Percentiles rank a stretch among this genome's conserved stretches.
Evolutionary conservation across 2,888 invertebrate species (phyloP).

Genomic region (Anodontia alba): DNA sequence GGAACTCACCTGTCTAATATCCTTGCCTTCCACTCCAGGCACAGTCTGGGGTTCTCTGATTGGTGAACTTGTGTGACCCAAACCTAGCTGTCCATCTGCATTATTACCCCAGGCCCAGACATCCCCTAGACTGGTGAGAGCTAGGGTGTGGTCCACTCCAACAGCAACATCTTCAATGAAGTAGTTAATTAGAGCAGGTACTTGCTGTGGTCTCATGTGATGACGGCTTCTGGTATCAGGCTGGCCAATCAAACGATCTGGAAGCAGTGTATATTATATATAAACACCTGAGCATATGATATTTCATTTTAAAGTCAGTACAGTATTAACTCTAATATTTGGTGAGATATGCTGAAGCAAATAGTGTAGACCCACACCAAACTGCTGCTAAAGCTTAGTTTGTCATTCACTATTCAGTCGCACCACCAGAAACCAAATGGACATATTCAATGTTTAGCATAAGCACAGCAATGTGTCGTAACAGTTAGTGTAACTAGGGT

Average conservation of each 20-base stretch:
- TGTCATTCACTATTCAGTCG: too few relatives aligned
- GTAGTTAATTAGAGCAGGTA: conserved; percentile 86
- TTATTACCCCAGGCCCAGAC: conserved; percentile 89
- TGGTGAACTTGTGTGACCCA: conserved; percentile 87
- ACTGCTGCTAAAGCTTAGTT: too few relatives aligned
- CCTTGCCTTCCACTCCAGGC: conserved; percentile 86
- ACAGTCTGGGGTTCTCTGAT: conserved; percentile 87
- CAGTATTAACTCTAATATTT: too few relatives aligned
- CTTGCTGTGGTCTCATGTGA: conserved; percentile 87
- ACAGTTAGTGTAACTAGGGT: too few relatives aligned
- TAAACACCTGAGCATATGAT: not conserved
- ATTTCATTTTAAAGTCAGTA: too few relatives aligned
- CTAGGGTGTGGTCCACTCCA: conserved; percentile 88
- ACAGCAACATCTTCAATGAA: conserved; percentile 87
- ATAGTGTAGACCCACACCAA: too few relatives aligned
- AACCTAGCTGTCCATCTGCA: conserved; percentile 88
- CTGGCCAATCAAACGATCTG: conserved; percentile 88
- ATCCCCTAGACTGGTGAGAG: conserved; percentile 87
- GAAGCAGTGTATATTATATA: too few relatives aligned
- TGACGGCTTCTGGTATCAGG: conserved; percentile 85
- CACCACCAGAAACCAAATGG: too few relatives aligned
- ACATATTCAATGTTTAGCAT: too few relatives aligned
- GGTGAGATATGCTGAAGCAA: too few relatives aligned
- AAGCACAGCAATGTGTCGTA: too few relatives aligned
- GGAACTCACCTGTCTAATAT: conserved; percentile 86